Conservation (phyloP, 2,113 vertebrate species). For the Meriones unguiculatus region DNA sequence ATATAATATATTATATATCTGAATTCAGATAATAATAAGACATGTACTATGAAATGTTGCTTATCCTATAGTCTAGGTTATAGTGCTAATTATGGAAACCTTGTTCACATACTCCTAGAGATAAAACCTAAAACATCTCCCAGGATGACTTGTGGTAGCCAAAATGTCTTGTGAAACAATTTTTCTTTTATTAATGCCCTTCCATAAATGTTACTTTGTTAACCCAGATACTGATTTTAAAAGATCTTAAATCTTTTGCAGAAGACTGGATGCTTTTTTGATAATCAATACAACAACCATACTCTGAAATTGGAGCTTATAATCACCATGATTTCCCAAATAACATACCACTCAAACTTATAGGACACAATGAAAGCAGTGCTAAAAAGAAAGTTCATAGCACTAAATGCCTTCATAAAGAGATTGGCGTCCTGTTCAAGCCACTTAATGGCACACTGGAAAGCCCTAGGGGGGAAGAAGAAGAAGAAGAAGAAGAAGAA, state of each 20-base stretch:
- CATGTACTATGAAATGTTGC: not conserved
- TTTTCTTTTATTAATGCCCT: not conserved
- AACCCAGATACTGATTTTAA: not conserved
- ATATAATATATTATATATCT: too few relatives aligned
- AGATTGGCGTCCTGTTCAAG: too few relatives aligned
- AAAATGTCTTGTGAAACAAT: conserved; percentile 1
- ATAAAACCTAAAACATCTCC: not conserved
- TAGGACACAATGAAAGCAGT: too few relatives aligned
- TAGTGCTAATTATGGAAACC: not conserved
- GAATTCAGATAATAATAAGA: not conserved
- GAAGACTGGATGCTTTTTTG: not conserved
- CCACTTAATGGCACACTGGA: too few relatives aligned
- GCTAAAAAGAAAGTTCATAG: too few relatives aligned
- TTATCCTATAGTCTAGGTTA: not conserved
- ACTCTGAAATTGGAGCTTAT: not conserved
- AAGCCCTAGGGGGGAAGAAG: too few relatives aligned
- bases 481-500: too few relatives aligned
- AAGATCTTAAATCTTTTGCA: not conserved
- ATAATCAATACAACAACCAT: not conserved
- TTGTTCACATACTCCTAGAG: not conserved
- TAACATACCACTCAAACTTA: too few relatives aligned
- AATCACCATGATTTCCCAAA: not conserved
- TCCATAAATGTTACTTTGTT: not conserved
- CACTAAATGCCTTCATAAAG: too few relatives aligned
- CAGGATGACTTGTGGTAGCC: not conserved